Conservation (phyloP, 2,888 invertebrate genomes). For the Lycaena phlaeas region DNA sequence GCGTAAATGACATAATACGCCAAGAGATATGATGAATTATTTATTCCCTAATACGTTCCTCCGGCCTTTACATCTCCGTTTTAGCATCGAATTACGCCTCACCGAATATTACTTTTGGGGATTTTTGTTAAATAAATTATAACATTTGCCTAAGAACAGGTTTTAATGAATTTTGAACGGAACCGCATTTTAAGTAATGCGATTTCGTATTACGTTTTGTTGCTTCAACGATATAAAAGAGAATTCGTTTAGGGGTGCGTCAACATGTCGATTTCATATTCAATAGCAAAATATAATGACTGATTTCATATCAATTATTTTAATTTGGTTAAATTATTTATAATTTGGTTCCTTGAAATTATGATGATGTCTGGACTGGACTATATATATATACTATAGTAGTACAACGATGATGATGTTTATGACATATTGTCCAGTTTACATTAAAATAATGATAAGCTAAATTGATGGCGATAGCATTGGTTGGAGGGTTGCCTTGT, state of each 20-base stretch:
- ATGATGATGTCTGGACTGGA: too few species aligned
- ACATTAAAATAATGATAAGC: too few species aligned
- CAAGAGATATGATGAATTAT: slow-evolving; percentile 69
- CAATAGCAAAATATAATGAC: slow-evolving; percentile 3
- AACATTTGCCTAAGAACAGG: slow-evolving; percentile 61
- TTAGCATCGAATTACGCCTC: slow-evolving; percentile 55
- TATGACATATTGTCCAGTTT: too few species aligned
- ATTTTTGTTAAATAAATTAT: slow-evolving; percentile 71
- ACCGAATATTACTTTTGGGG: slow-evolving; percentile 66
- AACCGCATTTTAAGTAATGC: slow-evolving; percentile 31
- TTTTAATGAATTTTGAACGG: slow-evolving; percentile 65
- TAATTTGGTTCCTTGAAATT: too few species aligned
- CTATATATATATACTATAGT: too few species aligned
- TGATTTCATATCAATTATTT: slow-evolving; percentile 14
- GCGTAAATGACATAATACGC: slow-evolving; percentile 69
- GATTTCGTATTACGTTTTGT: slow-evolving; percentile 43
- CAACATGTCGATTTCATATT: slow-evolving; percentile 28
- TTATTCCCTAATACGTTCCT: slow-evolving; percentile 58
- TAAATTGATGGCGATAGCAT: too few species aligned
- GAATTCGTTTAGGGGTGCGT: slow-evolving; percentile 43
- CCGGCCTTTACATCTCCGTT: slow-evolving; percentile 35
- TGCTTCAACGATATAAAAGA: slow-evolving; percentile 42
- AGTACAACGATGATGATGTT: too few species aligned
- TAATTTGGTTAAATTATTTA: too few species aligned
- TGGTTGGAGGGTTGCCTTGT: too few species aligned